Evolutionary conservation across 37 sponge, comb jelly and placozoan genomes (phyloP), one percentile per base, ranked within the genome.

Genomic region (Aplysina aerophoba): DNA sequence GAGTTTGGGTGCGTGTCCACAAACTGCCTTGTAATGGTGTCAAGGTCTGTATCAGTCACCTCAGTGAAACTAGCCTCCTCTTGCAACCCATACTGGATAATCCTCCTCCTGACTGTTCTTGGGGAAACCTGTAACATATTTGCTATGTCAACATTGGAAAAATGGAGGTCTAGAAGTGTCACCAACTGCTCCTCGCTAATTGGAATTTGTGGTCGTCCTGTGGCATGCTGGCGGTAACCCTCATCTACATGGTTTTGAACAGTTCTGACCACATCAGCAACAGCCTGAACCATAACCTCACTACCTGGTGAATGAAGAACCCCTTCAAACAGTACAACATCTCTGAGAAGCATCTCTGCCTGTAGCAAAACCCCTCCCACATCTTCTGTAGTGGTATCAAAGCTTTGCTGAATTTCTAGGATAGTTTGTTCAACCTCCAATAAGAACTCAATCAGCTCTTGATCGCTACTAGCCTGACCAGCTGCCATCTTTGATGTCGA

Each of bases 41-140:
- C 64, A 62, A 62, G 64, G 64, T 62, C 28, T 62, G 64, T 62
- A 27, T 62, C 64, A 62, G 12, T 62, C 12, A 62, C 4, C 12
- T 13, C 28, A 13, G 27, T 62, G 28, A 62, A 62, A n/a, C 28
- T 27, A 11, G 64, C 64, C 24, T 62, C 64, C 64, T 62, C 64
- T 62, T 62, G 64, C 63, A 81, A 19, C 3, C 60, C 82, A 60
- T 35, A 59, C 37, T 59, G 61, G 35, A 31, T 15, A 59, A 58
- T 58, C 21, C 63, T 56, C 8, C 63, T 40, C 56, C 62, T 59
- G 4, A 81, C 37, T 24, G 82, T 81, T 53, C 19, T 61, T 56
- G 82, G 60, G n/a, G 82, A 81, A 24, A 81, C 61, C 19, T 53
- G 60, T 30, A 81, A 59, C 14, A 81, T 56, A 3, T 59, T 57